Evolutionary conservation across 2,113 vertebrate species (phyloP), one percentile per base, ranked within the genome.

Genomic region (Psophia crepitans): DNA sequence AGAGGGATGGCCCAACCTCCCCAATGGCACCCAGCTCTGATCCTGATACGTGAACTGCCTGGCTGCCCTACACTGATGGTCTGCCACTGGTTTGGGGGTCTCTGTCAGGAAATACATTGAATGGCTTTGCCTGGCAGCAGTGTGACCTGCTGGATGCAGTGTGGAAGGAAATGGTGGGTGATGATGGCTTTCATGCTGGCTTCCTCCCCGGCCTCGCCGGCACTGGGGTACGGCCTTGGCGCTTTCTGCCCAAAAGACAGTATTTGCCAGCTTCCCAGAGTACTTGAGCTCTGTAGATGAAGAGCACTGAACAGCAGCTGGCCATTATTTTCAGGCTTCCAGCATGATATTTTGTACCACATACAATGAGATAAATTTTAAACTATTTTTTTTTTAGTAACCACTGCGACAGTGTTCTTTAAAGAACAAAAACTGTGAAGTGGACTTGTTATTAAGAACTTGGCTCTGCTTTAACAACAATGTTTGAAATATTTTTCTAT

Each of bases 31-130:
- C 22, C 37, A 53, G 43, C 30, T 41, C 23, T 51, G 57, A 5
- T 71, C 23, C 41, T 5, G 4, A 26, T 26, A 27, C 8, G 48
- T 41, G 39, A 81, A 16, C 49, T 27, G 28, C 66, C 53, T 19
- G 10, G 28, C 11, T 32, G 32, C 0, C 0, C 54, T 66, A 11
- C 0, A 0, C 33, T 48, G 49, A 22, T 0, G 4, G 8, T 48
- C 68, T 63, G 21, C 5, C 58, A 5, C 22, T 21, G 39, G 1
- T 17, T 46, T 3, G 5, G 51, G 57, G 43, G 22, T 71, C 28
- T 51, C 19, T 80, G 30, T 14, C 2, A 4, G 66, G 44, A 85
- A 86, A 79, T 18, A 28, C 32, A 39, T 16, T 0, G 1, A 60
- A 39, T 33, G 46, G 20, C 43, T 63, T 39, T 73, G 64, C 46